Evolutionary conservation across 2,888 invertebrate genomes (phyloP).

Genomic region (Rhagonycha lutea): DNA sequence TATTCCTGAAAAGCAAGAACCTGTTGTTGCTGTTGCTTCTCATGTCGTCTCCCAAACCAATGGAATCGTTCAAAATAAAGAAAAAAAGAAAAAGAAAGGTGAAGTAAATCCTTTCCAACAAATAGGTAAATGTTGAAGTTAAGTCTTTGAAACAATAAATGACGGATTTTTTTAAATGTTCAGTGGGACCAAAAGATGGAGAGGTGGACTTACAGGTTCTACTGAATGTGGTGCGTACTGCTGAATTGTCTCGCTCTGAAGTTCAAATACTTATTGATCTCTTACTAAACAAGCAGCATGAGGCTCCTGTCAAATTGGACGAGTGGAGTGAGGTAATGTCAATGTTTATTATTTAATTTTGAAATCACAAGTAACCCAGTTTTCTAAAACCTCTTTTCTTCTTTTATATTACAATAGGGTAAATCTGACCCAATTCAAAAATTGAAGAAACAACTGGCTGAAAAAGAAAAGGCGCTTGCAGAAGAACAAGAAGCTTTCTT

Average conservation of each 20-base stretch:
- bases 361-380: background rate
- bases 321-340: slow-evolving; percentile 79
- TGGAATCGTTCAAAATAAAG: slow-evolving; percentile 45
- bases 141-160: background rate
- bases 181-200: slow-evolving; percentile 71
- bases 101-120: slow-evolving; percentile 59
- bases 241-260: slow-evolving; percentile 83
- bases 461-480: slow-evolving; percentile 77
- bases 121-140: slow-evolving; percentile 54
- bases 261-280: slow-evolving; percentile 89
- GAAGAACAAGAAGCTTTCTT: slow-evolving; percentile 77
- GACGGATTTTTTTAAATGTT: slow-evolving; percentile 6
- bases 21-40: slow-evolving; percentile 5
- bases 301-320: slow-evolving; percentile 71
- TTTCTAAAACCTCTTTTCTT: background rate
- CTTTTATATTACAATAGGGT: slow-evolving; percentile 58
- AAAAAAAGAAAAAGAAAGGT: slow-evolving; percentile 64
- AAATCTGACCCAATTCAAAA: slow-evolving; percentile 84
- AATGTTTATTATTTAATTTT: slow-evolving; percentile 1
- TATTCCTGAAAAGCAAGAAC: slow-evolving; percentile 14
- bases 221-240: slow-evolving; percentile 70
- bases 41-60: slow-evolving; percentile 38
- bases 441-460: slow-evolving; percentile 84
- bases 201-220: slow-evolving; percentile 72
- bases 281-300: slow-evolving; percentile 86